phyloP scores from a whole-genome alignment of 1,140 invertebrate genomes.

The Antheraea pernyi region DNA sequence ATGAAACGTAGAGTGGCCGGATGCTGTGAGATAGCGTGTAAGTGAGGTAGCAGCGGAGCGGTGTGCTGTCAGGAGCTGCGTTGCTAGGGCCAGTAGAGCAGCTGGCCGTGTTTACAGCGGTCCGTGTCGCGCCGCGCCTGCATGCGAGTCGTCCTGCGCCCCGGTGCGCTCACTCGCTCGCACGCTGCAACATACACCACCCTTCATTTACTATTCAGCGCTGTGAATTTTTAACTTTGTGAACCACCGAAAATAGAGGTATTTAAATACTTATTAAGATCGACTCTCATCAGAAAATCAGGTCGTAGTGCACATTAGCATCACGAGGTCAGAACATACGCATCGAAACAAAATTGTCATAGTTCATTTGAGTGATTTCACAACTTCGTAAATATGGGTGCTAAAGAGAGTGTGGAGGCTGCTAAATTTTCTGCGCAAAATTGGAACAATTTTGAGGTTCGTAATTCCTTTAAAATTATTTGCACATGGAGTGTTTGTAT shows the following conservation, averaged over 20 bases:
- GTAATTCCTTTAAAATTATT: slow-evolving; percentile 76
- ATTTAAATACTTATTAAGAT: slow-evolving; percentile 67
- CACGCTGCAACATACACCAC: slow-evolving; percentile 54
- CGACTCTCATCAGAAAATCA: slow-evolving; percentile 60
- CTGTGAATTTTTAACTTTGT: slow-evolving; percentile 70
- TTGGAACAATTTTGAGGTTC: slow-evolving; percentile 87
- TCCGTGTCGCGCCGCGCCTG: slow-evolving; percentile 35
- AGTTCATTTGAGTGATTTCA: slow-evolving; percentile 72
- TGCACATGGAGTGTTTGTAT: slow-evolving; percentile 76
- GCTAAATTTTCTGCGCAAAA: slow-evolving; percentile 87
- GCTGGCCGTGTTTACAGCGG: slow-evolving; percentile 70
- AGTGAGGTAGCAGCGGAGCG: slow-evolving; percentile 36
- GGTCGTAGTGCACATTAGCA: slow-evolving; percentile 68
- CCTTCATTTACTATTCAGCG: slow-evolving; percentile 69
- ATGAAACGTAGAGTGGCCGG: slow-evolving; percentile 18
- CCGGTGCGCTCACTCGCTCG: slow-evolving; percentile 41
- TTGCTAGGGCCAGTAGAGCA: slow-evolving; percentile 43
- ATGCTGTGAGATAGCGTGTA: slow-evolving; percentile 30
- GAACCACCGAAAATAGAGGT: slow-evolving; percentile 67
- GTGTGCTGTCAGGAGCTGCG: slow-evolving; percentile 37
- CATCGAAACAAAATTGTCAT: slow-evolving; percentile 69
- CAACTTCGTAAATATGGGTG: slow-evolving; percentile 81
- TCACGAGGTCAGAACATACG: slow-evolving; percentile 67
- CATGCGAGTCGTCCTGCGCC: slow-evolving; percentile 37
- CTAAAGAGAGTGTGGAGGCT: slow-evolving; percentile 86